phyloP scores from a whole-genome alignment of 2,888 invertebrate genomes.

The Sinhomidia bicolor region DNA sequence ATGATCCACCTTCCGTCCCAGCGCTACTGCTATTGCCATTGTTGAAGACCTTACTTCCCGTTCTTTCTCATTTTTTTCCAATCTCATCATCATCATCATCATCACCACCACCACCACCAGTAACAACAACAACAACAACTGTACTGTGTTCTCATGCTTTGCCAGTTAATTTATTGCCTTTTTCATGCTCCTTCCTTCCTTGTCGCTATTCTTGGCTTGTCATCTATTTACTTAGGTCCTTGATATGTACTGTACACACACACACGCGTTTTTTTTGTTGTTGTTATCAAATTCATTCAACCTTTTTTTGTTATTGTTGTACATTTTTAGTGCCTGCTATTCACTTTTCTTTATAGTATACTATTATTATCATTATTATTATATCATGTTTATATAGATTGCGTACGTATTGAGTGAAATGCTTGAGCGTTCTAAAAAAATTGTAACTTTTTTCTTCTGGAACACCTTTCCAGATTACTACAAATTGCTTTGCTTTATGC shows the following conservation, averaged over 20 bases:
- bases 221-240: background rate
- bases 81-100: background rate
- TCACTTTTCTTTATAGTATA: too few species aligned
- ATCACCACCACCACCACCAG: background rate
- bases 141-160: constrained; percentile 14
- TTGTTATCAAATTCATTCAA: constrained; percentile 8
- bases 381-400: background rate
- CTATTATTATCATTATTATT: too few species aligned
- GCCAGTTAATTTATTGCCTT: constrained; percentile 25
- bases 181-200: constrained; percentile 3
- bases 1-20: constrained; percentile 5
- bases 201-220: background rate
- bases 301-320: background rate
- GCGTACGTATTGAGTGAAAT: background rate
- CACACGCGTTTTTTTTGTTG: background rate
- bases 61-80: background rate
- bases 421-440: background rate
- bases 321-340: background rate
- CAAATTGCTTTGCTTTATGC: constrained; percentile 13
- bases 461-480: constrained; percentile 15
- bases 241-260: background rate
- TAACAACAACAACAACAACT: background rate
- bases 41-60: background rate
- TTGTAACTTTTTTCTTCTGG: too few species aligned
- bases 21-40: background rate